A percentile compares a stretch with the other conserved stretches of the same genome.
phyloP scores from a whole-genome alignment of 2,797 vertebrate genomes.

The Odontamblyopus lacepedii region DNA sequence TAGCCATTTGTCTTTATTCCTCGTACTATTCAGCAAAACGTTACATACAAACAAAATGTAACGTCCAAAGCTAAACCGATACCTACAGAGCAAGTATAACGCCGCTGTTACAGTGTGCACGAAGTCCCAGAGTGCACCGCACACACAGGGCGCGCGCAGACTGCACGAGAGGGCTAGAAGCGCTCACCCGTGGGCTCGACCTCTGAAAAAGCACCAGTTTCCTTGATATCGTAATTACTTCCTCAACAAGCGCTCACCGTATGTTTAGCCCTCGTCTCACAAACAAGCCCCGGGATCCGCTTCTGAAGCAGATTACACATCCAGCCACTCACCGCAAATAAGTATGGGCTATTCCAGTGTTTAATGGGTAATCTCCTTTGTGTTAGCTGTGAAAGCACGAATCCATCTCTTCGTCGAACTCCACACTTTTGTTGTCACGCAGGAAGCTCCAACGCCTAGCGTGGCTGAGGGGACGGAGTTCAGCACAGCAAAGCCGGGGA shows the following conservation, averaged over 20 bases:
- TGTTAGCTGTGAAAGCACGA: slow-evolving; percentile 49
- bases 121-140: neutral
- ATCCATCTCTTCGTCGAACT: slow-evolving; percentile 72
- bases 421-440: slow-evolving; percentile 75
- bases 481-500: slow-evolving; percentile 61
- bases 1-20: slow-evolving; percentile 27
- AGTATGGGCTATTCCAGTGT: slow-evolving; percentile 64
- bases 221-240: slow-evolving; percentile 69
- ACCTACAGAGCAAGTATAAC: slow-evolving; percentile 16
- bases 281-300: slow-evolving; percentile 48
- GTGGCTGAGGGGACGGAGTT: slow-evolving; percentile 68
- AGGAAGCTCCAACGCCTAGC: slow-evolving; percentile 70
- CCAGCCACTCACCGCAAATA: slow-evolving; percentile 78
- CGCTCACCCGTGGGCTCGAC: slow-evolving; percentile 19
- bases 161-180: neutral
- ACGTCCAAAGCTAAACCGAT: neutral
- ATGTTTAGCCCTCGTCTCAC: slow-evolving; percentile 41
- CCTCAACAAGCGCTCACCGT: slow-evolving; percentile 57
- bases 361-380: slow-evolving; percentile 49
- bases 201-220: slow-evolving; percentile 50
- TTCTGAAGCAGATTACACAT: slow-evolving; percentile 31
- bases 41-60: slow-evolving; percentile 22
- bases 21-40: slow-evolving; percentile 14
- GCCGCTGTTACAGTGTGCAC: neutral
- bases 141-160: neutral